Conservation (phyloP, 2,888 invertebrate genomes). For the Trissolcus japonicus region DNA sequence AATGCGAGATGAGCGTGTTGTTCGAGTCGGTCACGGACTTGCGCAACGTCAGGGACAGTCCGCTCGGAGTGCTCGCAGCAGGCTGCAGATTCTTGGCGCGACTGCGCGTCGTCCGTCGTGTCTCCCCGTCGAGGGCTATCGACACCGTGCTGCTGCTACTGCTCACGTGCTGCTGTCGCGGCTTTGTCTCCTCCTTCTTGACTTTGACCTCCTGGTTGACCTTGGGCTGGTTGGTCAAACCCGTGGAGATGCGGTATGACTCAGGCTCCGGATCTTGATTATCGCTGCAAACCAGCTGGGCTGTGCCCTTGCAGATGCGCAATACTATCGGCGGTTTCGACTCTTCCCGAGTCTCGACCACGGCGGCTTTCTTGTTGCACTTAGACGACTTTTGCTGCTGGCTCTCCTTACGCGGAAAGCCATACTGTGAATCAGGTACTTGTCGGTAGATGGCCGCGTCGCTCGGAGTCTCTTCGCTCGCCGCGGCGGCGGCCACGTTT, state of each 20-base stretch:
- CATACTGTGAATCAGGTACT: slow-evolving; percentile 73
- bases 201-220: not conserved
- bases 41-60: slow-evolving; percentile 71
- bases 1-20: slow-evolving; percentile 72
- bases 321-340: slow-evolving; percentile 88
- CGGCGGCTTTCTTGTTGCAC: slow-evolving; percentile 17
- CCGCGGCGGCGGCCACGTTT: slow-evolving; percentile 77
- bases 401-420: slow-evolving; percentile 61
- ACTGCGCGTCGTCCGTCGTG: slow-evolving; percentile 72
- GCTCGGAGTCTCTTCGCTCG: slow-evolving; percentile 62
- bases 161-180: slow-evolving; percentile 36
- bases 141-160: slow-evolving; percentile 66
- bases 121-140: slow-evolving; percentile 67
- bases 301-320: slow-evolving; percentile 88
- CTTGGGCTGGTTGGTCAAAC: slow-evolving; percentile 12
- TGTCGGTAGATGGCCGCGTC: slow-evolving; percentile 70
- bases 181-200: slow-evolving; percentile 38
- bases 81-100: slow-evolving; percentile 69
- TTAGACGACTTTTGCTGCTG: not conserved
- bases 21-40: slow-evolving; percentile 73
- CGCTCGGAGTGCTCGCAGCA: slow-evolving; percentile 62
- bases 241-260: slow-evolving; percentile 69
- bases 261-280: slow-evolving; percentile 66
- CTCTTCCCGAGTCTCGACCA: slow-evolving; percentile 66
- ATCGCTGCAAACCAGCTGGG: slow-evolving; percentile 77